A percentile compares a stretch with the other conserved stretches of the same genome.
phyloP scores from a whole-genome alignment of 1,140 invertebrate species.

The Daktulosphaira vitifoliae region DNA sequence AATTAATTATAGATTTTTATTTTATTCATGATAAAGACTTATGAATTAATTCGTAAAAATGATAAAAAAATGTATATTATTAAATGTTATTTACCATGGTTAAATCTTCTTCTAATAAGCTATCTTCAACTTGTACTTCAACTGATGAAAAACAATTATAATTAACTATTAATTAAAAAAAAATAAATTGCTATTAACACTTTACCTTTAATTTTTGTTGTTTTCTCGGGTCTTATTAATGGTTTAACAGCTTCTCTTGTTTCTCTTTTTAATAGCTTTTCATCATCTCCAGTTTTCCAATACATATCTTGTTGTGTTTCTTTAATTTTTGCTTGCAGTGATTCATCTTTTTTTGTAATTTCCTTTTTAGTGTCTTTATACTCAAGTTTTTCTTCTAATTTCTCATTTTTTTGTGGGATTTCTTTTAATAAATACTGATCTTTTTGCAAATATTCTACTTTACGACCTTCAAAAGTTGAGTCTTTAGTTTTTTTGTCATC shows the following conservation, averaged over 20 bases:
- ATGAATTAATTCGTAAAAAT: neutral
- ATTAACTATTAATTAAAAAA: neutral
- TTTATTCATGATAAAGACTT: neutral
- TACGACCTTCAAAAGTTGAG: slow-evolving; percentile 39
- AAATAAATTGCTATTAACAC: neutral
- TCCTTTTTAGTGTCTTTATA: slow-evolving; percentile 15
- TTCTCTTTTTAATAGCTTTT: slow-evolving; percentile 26
- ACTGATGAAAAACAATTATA: neutral
- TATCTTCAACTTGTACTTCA: neutral
- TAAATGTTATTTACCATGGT: slow-evolving; percentile 45
- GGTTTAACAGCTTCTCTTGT: neutral
- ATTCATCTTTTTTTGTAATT: slow-evolving; percentile 33
- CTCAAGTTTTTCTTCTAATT: slow-evolving; percentile 21
- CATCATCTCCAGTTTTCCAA: slow-evolving; percentile 23
- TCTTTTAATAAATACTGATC: neutral
- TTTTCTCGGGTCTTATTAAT: neutral
- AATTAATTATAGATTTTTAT: neutral
- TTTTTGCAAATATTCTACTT: neutral
- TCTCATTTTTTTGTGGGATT: slow-evolving; percentile 27
- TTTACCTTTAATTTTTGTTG: neutral
- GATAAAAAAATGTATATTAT: slow-evolving; percentile 24
- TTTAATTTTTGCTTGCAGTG: slow-evolving; percentile 19
- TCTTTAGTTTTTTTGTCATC: neutral
- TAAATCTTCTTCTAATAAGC: slow-evolving; percentile 50
- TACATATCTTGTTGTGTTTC: slow-evolving; percentile 29